Conservation (phyloP, 2,113 vertebrate species). For the Marmota monax region DNA sequence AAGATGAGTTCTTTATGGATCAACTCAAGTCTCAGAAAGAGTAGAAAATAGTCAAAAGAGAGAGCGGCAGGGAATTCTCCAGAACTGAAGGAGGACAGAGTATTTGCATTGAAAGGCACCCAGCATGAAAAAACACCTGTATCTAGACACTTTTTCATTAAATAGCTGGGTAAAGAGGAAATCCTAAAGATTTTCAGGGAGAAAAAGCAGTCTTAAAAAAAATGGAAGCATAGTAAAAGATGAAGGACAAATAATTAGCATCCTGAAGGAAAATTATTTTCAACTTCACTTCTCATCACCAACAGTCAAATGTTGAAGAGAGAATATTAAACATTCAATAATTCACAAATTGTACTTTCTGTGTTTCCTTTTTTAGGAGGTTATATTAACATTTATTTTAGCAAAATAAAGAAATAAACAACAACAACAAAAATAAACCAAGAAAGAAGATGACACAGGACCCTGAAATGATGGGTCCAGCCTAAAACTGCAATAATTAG, state of each 20-base stretch:
- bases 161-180: neutral
- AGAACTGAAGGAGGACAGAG: neutral
- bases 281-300: neutral
- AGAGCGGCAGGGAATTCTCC: neutral
- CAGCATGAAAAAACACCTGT: neutral
- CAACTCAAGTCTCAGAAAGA: neutral
- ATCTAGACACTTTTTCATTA: neutral
- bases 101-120: neutral
- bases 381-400: neutral
- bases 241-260: neutral
- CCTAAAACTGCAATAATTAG: neutral
- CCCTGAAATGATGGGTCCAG: neutral
- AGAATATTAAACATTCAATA: neutral
- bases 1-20: neutral
- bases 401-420: neutral
- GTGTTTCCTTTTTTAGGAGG: neutral
- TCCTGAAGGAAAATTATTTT: conserved; percentile 39
- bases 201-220: neutral
- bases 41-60: neutral
- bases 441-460: neutral
- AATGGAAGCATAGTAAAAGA: neutral
- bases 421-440: neutral
- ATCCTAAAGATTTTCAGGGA: neutral
- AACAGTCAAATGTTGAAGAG: neutral
- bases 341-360: neutral